Evolutionary conservation across 2,888 invertebrate genomes (phyloP).

Genomic region (Molanna angustata): DNA sequence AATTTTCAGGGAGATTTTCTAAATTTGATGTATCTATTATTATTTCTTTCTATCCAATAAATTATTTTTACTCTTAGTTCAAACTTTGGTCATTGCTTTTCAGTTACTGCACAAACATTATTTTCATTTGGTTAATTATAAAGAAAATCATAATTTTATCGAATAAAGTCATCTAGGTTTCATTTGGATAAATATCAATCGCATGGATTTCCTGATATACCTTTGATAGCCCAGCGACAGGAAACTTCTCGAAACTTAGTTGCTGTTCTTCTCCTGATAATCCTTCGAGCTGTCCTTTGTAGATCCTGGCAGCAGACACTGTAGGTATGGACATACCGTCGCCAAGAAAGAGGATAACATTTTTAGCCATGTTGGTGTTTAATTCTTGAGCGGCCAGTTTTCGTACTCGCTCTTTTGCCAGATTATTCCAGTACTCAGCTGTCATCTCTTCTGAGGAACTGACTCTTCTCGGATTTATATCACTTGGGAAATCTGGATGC

Average conservation of each 20-base stretch:
- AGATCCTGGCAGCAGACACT: conserved; percentile 62
- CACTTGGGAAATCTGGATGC: background rate
- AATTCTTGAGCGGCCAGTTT: conserved; percentile 40
- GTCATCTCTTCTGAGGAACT: conserved; percentile 2
- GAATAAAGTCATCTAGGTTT: too few relatives aligned
- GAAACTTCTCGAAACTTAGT: conserved; percentile 62
- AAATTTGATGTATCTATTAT: too few relatives aligned
- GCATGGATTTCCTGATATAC: too few relatives aligned
- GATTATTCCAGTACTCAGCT: conserved; percentile 46
- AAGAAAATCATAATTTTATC: too few relatives aligned
- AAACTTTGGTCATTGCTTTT: too few relatives aligned
- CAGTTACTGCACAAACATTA: too few relatives aligned
- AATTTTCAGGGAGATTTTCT: too few relatives aligned
- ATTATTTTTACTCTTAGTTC: too few relatives aligned
- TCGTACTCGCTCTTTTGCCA: conserved; percentile 46
- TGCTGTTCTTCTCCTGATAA: conserved; percentile 58
- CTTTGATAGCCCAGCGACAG: conserved; percentile 62
- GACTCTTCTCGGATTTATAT: background rate
- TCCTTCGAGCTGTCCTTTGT: conserved; percentile 58
- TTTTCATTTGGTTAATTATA: too few relatives aligned
- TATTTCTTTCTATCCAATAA: too few relatives aligned
- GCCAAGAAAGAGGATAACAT: conserved; percentile 69
- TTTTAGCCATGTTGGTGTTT: conserved; percentile 48
- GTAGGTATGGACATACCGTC: conserved; percentile 76
- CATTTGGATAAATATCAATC: too few relatives aligned